Evolutionary conservation across 2,797 vertebrate species (phyloP).

Genomic region (Podargus strigoides): DNA sequence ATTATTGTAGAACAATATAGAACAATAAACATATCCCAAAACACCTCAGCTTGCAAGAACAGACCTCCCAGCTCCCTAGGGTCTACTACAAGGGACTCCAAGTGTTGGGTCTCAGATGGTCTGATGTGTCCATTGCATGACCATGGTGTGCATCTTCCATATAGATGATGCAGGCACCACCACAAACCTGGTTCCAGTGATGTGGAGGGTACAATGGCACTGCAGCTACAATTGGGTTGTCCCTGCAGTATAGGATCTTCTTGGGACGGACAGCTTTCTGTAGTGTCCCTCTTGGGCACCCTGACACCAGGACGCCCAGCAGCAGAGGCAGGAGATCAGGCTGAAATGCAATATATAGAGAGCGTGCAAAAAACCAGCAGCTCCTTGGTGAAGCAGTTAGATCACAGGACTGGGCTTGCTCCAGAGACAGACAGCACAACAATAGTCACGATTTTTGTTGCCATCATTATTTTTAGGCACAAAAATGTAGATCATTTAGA

Average conservation of each 20-base stretch:
- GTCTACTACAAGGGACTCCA: not conserved
- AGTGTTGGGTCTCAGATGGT: not conserved
- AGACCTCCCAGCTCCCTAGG: not conserved
- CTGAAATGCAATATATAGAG: not conserved
- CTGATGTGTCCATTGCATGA: not conserved
- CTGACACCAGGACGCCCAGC: not conserved
- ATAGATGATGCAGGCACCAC: not conserved
- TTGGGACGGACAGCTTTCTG: not conserved
- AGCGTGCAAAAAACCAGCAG: not conserved
- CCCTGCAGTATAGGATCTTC: not conserved
- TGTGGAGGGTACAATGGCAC: not conserved
- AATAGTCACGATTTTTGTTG: constrained; percentile 5
- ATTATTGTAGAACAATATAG: not conserved
- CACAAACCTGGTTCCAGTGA: not conserved
- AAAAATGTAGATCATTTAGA: constrained; percentile 13
- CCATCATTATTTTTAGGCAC: constrained; percentile 2
- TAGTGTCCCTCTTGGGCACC: not conserved
- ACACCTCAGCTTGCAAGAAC: not conserved
- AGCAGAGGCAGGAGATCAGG: not conserved
- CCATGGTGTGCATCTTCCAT: not conserved
- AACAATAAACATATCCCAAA: not conserved
- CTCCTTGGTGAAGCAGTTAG: not conserved
- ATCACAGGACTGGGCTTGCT: not conserved
- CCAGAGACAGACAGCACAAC: not conserved
- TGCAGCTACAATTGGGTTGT: not conserved